Percentiles rank a stretch among this genome's conserved stretches.
phyloP scores from a whole-genome alignment of 2,888 invertebrate genomes.

The Xestobium rufovillosum region DNA sequence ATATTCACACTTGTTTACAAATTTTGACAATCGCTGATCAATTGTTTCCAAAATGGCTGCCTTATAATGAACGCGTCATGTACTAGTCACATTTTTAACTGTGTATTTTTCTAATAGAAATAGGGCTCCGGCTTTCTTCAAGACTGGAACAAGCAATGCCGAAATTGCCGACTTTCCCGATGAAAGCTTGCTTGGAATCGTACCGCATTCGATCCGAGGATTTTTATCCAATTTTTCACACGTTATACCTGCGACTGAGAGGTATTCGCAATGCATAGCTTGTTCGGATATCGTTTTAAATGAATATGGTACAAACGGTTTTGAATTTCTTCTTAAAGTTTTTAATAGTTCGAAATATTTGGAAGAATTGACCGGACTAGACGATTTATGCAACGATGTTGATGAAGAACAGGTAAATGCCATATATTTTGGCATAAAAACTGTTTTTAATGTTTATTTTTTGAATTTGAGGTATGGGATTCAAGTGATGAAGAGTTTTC shows the following conservation, averaged over 20 bases:
- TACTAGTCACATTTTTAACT: too few species aligned
- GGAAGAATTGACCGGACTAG: conserved; percentile 79
- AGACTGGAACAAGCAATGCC: too few species aligned
- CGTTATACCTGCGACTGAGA: conserved; percentile 74
- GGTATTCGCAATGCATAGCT: conserved; percentile 87
- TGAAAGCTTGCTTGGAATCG: conserved; percentile 66
- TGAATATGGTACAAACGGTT: conserved; percentile 49
- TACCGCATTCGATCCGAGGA: conserved; percentile 92
- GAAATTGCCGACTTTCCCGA: conserved; percentile 40
- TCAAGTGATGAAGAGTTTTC: conserved; percentile 30
- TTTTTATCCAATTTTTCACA: conserved; percentile 77
- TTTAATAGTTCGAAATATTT: conserved; percentile 75
- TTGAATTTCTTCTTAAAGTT: conserved; percentile 68
- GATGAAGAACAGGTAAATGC: conserved; percentile 53
- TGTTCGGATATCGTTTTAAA: conserved; percentile 63
- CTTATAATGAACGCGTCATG: too few species aligned
- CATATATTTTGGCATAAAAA: too few species aligned
- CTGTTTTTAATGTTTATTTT: too few species aligned
- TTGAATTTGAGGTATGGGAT: conserved; percentile 33
- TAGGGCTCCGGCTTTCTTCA: conserved; percentile 59
- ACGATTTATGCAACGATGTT: conserved; percentile 52
- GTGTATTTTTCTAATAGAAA: too few species aligned
- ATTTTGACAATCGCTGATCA: too few species aligned
- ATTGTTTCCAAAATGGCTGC: conserved; percentile 15
- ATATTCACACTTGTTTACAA: too few species aligned